These are phyloP conservation scores for Cotesia chilonis DNA, from an alignment of 1,140 invertebrate genomes.

Conservation along the genomic window DNA sequence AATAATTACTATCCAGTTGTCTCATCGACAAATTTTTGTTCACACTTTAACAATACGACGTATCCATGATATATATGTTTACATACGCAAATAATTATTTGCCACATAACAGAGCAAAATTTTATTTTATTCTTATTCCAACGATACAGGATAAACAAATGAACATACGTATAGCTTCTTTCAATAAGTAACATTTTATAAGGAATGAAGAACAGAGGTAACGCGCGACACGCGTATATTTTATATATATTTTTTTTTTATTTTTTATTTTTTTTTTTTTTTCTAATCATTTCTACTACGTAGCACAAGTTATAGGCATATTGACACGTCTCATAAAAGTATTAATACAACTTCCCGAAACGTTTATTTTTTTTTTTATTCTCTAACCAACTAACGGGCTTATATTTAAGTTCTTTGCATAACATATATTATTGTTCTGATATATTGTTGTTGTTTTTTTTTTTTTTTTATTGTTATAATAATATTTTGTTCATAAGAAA, in stretches of 20 bases:
- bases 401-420: conserved; percentile 31
- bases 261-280: conserved; percentile 17
- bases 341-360: conserved; percentile 16
- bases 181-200: conserved; percentile 48
- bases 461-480: background rate
- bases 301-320: conserved; percentile 24
- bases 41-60: conserved; percentile 46
- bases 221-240: conserved; percentile 14
- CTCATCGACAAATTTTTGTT: conserved; percentile 41
- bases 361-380: conserved; percentile 7
- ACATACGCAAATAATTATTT: conserved; percentile 33
- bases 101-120: conserved; percentile 25
- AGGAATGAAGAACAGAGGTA: conserved; percentile 35
- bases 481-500: background rate
- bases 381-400: conserved; percentile 31
- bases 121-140: conserved; percentile 47
- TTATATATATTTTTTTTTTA: conserved; percentile 11
- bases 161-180: conserved; percentile 51
- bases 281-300: conserved; percentile 12
- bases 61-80: conserved; percentile 32
- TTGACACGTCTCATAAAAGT: conserved; percentile 17
- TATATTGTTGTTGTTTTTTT: background rate
- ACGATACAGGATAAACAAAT: conserved; percentile 52
- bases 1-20: conserved; percentile 5
- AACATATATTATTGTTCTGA: conserved; percentile 25